Percentiles rank a stretch among this genome's conserved stretches.
Evolutionary conservation across 2,797 vertebrate species (phyloP).

Genomic region (Tachyglossus aculeatus): DNA sequence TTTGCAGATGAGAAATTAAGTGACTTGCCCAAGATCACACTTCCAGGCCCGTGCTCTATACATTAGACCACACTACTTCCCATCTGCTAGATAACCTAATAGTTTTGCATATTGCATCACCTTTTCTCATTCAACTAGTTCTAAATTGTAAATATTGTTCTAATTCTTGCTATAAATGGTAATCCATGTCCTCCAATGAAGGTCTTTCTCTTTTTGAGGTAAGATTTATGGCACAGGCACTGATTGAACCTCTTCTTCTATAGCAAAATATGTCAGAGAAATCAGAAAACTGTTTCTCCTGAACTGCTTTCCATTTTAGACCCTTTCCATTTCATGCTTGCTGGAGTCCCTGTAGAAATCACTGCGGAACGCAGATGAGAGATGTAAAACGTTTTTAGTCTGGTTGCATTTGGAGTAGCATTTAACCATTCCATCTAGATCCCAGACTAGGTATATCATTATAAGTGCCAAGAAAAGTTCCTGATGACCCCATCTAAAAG

Average conservation of each 20-base stretch:
- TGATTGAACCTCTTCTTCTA: slow-evolving; percentile 2
- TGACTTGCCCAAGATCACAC: too few relatives aligned
- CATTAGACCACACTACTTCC: not conserved
- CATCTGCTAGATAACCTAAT: not conserved
- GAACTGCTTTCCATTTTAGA: not conserved
- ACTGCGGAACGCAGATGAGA: not conserved
- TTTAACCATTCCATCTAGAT: too few relatives aligned
- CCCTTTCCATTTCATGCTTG: not conserved
- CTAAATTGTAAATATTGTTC: not conserved
- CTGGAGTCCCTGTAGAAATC: not conserved
- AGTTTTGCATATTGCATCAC: not conserved
- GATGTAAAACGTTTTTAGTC: slow-evolving; percentile 10
- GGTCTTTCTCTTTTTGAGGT: slow-evolving; percentile 8
- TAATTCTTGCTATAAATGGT: slow-evolving; percentile 12
- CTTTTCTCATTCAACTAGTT: not conserved
- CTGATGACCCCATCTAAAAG: too few relatives aligned
- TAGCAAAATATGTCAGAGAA: slow-evolving; percentile 1
- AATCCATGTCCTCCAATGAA: too few relatives aligned
- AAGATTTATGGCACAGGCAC: slow-evolving; percentile 13
- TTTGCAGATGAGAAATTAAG: too few relatives aligned
- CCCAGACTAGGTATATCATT: too few relatives aligned
- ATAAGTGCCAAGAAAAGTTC: too few relatives aligned
- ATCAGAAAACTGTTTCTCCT: not conserved
- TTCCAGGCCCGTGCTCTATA: too few relatives aligned
- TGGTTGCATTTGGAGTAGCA: slow-evolving; percentile 18